These are phyloP conservation scores for Diadegma fenestrale DNA, from an alignment of 2,888 invertebrate genomes.

Conservation along the genomic window DNA sequence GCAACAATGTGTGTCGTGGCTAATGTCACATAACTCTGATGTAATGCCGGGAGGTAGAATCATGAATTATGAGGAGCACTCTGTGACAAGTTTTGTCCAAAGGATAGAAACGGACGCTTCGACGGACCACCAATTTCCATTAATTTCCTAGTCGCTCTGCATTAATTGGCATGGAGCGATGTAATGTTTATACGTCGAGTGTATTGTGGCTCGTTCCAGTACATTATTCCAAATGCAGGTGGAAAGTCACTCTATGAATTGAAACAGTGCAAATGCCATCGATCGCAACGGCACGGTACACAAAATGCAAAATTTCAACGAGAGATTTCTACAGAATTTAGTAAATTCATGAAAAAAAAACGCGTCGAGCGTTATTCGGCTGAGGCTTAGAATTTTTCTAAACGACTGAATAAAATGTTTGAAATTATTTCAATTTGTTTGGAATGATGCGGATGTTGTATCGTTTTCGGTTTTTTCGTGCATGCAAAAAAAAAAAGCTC, in stretches of 20 bases:
- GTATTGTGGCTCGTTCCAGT: conserved; percentile 9
- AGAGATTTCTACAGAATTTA: neutral
- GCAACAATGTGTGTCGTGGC: neutral
- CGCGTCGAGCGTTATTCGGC: neutral
- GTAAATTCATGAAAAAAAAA: neutral
- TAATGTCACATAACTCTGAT: neutral
- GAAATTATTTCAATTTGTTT: neutral
- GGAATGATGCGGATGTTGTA: neutral
- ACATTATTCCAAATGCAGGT: conserved; percentile 40
- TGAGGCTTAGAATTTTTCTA: neutral
- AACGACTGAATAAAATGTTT: neutral
- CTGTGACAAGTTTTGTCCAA: conserved; percentile 11
- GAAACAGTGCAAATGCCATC: conserved; percentile 36
- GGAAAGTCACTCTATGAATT: conserved; percentile 38
- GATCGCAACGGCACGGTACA: conserved; percentile 31
- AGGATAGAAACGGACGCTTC: conserved; percentile 21
- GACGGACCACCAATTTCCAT: conserved; percentile 45
- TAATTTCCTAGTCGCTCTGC: conserved; percentile 32
- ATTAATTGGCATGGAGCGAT: conserved; percentile 31
- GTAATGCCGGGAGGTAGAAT: conserved; percentile 12
- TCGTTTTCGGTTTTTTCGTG: neutral
- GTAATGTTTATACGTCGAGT: neutral
- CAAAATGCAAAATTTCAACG: neutral
- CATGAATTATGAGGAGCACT: conserved; percentile 13
- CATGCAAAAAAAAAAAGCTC: neutral